A percentile compares a stretch with the other conserved stretches of the same genome.
These are phyloP conservation scores for Lepus americanus DNA, from an alignment of 2,113 vertebrate species.

Conservation along the genomic window DNA sequence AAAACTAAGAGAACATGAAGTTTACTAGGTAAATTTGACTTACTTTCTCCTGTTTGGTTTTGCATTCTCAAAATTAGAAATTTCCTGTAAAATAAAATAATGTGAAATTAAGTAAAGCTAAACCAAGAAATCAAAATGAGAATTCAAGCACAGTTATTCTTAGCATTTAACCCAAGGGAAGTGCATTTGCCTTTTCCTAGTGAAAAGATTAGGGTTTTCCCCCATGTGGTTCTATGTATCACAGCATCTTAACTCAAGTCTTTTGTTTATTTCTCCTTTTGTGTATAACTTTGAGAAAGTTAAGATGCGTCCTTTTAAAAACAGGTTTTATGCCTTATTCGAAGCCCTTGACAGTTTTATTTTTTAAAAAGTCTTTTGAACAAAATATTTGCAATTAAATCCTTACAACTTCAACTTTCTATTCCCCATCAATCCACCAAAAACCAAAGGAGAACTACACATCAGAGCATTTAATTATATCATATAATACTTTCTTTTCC, in stretches of 20 bases:
- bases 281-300: neutral
- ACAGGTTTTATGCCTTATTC: neutral
- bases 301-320: neutral
- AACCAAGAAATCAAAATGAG: slow-evolving; percentile 34
- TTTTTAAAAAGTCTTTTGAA: no score
- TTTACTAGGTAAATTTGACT: slow-evolving; percentile 81
- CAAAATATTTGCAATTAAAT: neutral
- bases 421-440: neutral
- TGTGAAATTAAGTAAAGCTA: slow-evolving; percentile 63
- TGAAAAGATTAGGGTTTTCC: neutral
- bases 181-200: neutral
- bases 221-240: neutral
- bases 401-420: neutral
- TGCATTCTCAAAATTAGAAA: slow-evolving; percentile 84
- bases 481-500: neutral
- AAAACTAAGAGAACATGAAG: slow-evolving; percentile 57
- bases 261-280: neutral
- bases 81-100: slow-evolving; percentile 85
- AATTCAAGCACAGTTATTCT: neutral
- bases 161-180: neutral
- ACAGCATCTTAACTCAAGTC: neutral
- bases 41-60: slow-evolving; percentile 90
- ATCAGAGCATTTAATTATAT: neutral
- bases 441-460: neutral
- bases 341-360: neutral